Evolutionary conservation across 2,113 vertebrate species (phyloP).

Genomic region (Hypanus sabinus): DNA sequence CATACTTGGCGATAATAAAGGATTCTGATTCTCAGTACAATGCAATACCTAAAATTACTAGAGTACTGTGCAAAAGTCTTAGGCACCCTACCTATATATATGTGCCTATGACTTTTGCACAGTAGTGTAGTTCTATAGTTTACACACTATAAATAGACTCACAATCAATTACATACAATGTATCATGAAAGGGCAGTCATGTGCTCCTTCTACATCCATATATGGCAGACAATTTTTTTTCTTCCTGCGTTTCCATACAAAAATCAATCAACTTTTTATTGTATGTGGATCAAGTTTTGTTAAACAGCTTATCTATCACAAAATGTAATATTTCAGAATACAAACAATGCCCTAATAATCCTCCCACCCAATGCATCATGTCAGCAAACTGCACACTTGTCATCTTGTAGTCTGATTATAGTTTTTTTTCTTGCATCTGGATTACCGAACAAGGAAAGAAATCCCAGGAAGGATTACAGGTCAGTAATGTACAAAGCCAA

Average conservation of each 20-base stretch:
- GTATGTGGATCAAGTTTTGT: background rate
- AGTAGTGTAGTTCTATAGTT: no score
- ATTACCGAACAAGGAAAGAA: conserved; percentile 12
- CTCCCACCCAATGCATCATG: conserved; percentile 10
- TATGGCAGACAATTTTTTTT: background rate
- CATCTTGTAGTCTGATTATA: conserved; percentile 12
- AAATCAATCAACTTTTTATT: conserved; percentile 33
- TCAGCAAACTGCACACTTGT: conserved; percentile 26
- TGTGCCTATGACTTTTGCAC: no score
- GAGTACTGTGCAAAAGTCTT: no score
- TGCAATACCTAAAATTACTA: no score
- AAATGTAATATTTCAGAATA: conserved; percentile 14
- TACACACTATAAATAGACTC: no score
- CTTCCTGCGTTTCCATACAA: background rate
- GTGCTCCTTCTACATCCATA: background rate
- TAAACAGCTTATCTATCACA: conserved; percentile 29
- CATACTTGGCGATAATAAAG: no score
- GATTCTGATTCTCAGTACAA: no score
- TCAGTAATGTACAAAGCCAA: conserved; percentile 4
- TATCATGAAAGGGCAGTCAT: no score
- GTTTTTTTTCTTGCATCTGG: background rate
- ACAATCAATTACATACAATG: no score
- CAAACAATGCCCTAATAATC: conserved; percentile 18
- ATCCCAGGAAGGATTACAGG: conserved; percentile 28
- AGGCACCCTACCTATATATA: no score